These are phyloP conservation scores for Pao palembangensis DNA, from an alignment of 2,113 vertebrate species.

Conservation along the genomic window DNA sequence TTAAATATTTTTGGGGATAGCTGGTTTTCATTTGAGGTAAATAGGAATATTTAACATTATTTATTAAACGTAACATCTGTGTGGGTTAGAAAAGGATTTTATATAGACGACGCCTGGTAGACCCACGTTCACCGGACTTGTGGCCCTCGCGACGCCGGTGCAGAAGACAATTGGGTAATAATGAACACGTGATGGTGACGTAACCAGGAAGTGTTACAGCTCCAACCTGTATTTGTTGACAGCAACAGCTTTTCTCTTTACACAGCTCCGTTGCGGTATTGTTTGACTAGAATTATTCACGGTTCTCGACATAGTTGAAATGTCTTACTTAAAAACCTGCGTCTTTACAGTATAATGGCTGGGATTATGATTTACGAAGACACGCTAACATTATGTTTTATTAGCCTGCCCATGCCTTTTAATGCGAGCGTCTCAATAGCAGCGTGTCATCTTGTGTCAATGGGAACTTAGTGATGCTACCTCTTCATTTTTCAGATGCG, in stretches of 20 bases:
- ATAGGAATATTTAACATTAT: too few species aligned
- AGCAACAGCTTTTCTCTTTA: slow-evolving; percentile 2
- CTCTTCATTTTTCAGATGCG: background rate
- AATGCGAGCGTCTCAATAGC: background rate
- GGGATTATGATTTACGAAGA: slow-evolving; percentile 3
- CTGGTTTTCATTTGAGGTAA: too few species aligned
- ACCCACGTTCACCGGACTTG: background rate
- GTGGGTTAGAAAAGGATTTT: too few species aligned
- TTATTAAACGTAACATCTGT: too few species aligned
- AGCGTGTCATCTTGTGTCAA: background rate
- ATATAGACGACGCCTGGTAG: too few species aligned
- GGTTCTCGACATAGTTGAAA: fast-evolving
- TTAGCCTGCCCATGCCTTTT: slow-evolving; percentile 14
- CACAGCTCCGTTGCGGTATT: background rate
- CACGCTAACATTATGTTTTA: slow-evolving; percentile 30
- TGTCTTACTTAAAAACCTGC: background rate
- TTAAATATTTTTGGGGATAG: too few species aligned
- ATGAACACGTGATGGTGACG: slow-evolving; percentile 37
- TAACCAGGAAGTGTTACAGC: slow-evolving; percentile 38
- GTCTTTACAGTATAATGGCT: background rate
- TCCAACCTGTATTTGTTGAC: slow-evolving; percentile 62
- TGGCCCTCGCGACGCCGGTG: too few species aligned
- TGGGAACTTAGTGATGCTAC: background rate
- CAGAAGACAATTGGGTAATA: slow-evolving; percentile 33
- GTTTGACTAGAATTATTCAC: background rate